Conservation (phyloP, 1,140 invertebrate genomes). For the Mamestra configurata region DNA sequence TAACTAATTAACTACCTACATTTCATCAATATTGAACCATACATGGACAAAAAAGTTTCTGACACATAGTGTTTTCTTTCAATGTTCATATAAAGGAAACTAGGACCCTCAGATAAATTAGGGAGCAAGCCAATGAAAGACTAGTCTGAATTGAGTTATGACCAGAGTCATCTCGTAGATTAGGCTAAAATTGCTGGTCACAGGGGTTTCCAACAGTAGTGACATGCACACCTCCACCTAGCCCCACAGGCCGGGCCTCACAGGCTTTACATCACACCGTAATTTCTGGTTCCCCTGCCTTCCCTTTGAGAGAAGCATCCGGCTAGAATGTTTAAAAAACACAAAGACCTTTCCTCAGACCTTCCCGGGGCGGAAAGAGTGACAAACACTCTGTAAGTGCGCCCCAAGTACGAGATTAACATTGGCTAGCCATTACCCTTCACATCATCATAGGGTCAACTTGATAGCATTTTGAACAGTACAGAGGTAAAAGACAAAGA, state of each 20-base stretch:
- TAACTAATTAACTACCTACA: background rate
- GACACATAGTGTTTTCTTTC: too few species aligned
- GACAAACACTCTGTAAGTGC: constrained; percentile 80
- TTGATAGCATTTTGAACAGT: background rate
- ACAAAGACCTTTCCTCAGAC: constrained; percentile 87
- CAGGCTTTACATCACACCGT: constrained; percentile 67
- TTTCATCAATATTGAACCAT: too few species aligned
- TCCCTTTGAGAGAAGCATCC: constrained; percentile 83
- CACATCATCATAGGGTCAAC: constrained; percentile 84
- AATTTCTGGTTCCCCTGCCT: constrained; percentile 87
- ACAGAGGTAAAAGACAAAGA: constrained; percentile 37
- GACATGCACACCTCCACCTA: constrained; percentile 69
- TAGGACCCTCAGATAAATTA: constrained; percentile 79
- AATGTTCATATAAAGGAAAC: background rate
- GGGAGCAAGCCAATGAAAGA: constrained; percentile 86
- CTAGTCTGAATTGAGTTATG: constrained; percentile 89
- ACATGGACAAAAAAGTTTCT: too few species aligned
- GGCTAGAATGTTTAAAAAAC: constrained; percentile 82
- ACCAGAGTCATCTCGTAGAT: constrained; percentile 86
- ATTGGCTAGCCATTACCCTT: constrained; percentile 84
- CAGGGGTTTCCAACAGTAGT: constrained; percentile 84
- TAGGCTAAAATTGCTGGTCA: constrained; percentile 86
- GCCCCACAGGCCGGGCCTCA: constrained; percentile 71
- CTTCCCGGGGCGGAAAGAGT: constrained; percentile 85
- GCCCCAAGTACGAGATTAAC: constrained; percentile 88